These are phyloP conservation scores for Cebus imitator DNA, from an alignment of 2,113 vertebrate species.

Conservation along the genomic window DNA sequence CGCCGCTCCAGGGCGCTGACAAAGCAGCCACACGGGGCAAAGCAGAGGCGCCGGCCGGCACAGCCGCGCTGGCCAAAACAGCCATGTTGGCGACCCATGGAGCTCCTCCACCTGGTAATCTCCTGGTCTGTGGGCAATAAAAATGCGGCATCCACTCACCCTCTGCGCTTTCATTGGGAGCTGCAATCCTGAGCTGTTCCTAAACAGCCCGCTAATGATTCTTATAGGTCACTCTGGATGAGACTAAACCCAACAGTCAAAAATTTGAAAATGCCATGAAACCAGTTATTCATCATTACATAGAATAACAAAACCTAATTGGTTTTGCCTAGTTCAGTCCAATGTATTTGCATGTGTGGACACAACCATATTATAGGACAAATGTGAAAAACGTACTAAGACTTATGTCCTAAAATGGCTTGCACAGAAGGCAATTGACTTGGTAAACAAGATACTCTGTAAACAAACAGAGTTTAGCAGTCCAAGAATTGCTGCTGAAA, in stretches of 20 bases:
- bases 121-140: no score
- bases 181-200: no score
- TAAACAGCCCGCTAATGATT: not conserved
- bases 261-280: not conserved
- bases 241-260: constrained; percentile 22
- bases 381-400: constrained; percentile 37
- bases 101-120: no score
- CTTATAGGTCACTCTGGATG: not conserved
- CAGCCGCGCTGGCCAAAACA: no score
- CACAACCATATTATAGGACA: not conserved
- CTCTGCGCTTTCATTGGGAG: no score
- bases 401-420: constrained; percentile 37
- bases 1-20: no score
- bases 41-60: no score
- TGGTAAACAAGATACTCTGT: constrained; percentile 50
- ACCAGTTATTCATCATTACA: not conserved
- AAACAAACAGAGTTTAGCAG: constrained; percentile 45
- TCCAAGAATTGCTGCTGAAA: constrained; percentile 8
- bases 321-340: constrained; percentile 8
- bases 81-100: no score
- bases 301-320: constrained; percentile 3
- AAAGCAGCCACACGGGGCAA: no score
- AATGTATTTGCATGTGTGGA: constrained; percentile 31
- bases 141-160: no score
- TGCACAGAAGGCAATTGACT: not conserved